These are phyloP conservation scores for Taphrorychus bicolor DNA, from an alignment of 2,888 invertebrate species.

Conservation along the genomic window DNA sequence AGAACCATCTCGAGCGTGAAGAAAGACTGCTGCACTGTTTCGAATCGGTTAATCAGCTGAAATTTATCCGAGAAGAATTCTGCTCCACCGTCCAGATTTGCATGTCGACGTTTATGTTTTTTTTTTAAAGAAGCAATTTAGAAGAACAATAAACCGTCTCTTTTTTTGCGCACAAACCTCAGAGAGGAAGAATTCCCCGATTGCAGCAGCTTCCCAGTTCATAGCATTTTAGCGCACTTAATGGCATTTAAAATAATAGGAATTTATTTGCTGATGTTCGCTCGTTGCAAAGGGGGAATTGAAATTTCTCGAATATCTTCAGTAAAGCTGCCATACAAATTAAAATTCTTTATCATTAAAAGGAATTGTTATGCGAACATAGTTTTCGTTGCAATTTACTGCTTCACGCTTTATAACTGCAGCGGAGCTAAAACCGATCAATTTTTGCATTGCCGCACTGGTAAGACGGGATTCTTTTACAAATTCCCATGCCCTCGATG, in stretches of 20 bases:
- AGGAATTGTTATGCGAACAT: constrained; percentile 5
- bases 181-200: no score
- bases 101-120: background rate
- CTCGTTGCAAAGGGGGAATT: constrained; percentile 1
- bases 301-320: constrained; percentile 4
- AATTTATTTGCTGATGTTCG: constrained; percentile 2
- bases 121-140: background rate
- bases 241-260: constrained; percentile 1
- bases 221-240: constrained; percentile 1
- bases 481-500: background rate
- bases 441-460: background rate
- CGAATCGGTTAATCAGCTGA: constrained; percentile 3
- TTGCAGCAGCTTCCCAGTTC: background rate
- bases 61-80: background rate
- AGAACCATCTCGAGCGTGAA: background rate
- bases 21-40: background rate
- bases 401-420: background rate
- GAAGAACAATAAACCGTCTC: background rate
- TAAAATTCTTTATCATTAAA: constrained; percentile 5
- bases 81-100: background rate
- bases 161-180: background rate
- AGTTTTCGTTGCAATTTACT: background rate
- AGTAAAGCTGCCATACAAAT: constrained; percentile 1
- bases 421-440: background rate
- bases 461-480: background rate